Evolutionary conservation across 2,888 invertebrate genomes (phyloP).

Genomic region (Ophion ventricosus): DNA sequence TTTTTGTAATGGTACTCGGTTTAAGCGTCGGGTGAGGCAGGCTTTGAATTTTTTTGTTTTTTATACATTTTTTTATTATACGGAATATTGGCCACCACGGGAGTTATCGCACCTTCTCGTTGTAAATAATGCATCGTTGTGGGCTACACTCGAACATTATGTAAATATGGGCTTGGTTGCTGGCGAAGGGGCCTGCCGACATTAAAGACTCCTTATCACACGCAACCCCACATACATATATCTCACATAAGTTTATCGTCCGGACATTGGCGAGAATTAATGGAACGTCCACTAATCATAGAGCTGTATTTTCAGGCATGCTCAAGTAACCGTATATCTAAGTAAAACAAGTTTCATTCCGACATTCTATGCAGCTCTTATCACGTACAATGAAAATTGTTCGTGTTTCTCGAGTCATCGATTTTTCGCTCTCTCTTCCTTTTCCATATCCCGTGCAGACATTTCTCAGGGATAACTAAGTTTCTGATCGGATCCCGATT

Average conservation of each 20-base stretch:
- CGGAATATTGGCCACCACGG: conserved; percentile 35
- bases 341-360: conserved; percentile 18
- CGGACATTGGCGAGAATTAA: conserved; percentile 44
- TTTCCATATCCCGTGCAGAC: too few species aligned
- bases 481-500: too few species aligned
- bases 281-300: conserved; percentile 38
- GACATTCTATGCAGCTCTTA: conserved; percentile 27
- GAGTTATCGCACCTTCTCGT: conserved; percentile 50
- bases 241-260: conserved; percentile 49
- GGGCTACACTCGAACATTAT: conserved; percentile 39
- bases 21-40: not conserved
- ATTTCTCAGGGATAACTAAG: too few species aligned
- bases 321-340: not conserved
- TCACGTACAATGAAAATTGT: conserved; percentile 21
- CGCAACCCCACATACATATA: conserved; percentile 42
- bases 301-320: conserved; percentile 24
- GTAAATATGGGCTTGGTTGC: conserved; percentile 44
- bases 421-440: not conserved
- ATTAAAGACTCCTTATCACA: conserved; percentile 58
- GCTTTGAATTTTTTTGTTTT: conserved; percentile 13
- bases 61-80: too few species aligned
- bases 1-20: not conserved
- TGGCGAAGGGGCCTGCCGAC: conserved; percentile 37
- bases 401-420: conserved; percentile 28
- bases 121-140: conserved; percentile 47